These are phyloP conservation scores for Xanthorhoe designata DNA, from an alignment of 2,888 invertebrate species.

Conservation along the genomic window DNA sequence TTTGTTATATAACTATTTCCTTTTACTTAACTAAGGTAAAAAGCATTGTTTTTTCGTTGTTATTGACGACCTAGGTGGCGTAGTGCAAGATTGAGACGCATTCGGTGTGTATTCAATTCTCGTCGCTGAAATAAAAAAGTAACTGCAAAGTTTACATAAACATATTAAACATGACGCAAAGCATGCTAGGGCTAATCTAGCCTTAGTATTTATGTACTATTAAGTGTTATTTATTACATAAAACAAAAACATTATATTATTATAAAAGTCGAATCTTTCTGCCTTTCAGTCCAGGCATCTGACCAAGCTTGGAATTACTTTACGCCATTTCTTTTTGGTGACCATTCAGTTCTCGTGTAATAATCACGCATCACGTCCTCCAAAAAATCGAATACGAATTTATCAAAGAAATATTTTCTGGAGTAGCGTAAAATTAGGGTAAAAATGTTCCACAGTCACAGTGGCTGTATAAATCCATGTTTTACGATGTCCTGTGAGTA, in stretches of 20 bases:
- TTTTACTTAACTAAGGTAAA: no score
- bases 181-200: no score
- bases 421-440: conserved; percentile 50
- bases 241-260: background rate
- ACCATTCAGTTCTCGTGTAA: conserved; percentile 1
- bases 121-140: no score
- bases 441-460: conserved; percentile 49
- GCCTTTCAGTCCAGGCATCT: background rate
- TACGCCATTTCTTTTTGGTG: background rate
- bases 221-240: background rate
- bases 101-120: no score
- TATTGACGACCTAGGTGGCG: no score
- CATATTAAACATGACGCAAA: no score
- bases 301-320: background rate
- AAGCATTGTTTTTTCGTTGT: no score
- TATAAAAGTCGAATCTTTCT: no score
- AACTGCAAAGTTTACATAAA: no score
- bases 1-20: no score
- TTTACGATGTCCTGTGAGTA: conserved; percentile 52
- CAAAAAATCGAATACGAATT: conserved; percentile 33
- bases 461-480: conserved; percentile 57
- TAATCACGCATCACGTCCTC: conserved; percentile 17
- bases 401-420: conserved; percentile 41
- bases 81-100: no score
- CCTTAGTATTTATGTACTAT: no score